A percentile compares a stretch with the other conserved stretches of the same genome.
phyloP scores from a whole-genome alignment of 2,888 invertebrate genomes.

The Leptinotarsa peninsularis region DNA sequence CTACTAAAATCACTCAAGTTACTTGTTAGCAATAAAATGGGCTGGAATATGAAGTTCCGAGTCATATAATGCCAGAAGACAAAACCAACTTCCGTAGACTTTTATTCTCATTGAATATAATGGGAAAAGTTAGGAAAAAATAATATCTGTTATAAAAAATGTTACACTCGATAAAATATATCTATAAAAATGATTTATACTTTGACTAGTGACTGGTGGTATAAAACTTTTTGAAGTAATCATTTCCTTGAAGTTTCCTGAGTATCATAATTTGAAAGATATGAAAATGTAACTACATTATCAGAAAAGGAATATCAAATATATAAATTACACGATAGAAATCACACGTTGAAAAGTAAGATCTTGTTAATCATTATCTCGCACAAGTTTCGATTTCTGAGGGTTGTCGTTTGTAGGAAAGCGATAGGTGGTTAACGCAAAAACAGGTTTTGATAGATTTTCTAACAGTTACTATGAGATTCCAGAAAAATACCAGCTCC shows the following conservation, averaged over 20 bases:
- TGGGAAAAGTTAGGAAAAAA: slow-evolving; percentile 1
- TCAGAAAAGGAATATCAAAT: too few relatives aligned
- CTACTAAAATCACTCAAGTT: not conserved
- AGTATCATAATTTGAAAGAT: too few relatives aligned
- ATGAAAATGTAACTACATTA: too few relatives aligned
- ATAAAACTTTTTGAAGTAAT: not conserved
- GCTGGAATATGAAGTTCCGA: not conserved
- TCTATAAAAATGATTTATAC: not conserved
- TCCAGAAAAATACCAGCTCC: too few relatives aligned
- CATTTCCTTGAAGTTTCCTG: not conserved
- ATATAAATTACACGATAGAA: too few relatives aligned
- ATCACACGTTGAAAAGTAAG: too few relatives aligned
- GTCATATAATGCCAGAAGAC: not conserved
- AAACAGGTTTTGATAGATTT: too few relatives aligned
- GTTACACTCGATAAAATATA: not conserved
- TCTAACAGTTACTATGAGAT: too few relatives aligned
- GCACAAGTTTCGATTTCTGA: too few relatives aligned
- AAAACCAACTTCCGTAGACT: not conserved
- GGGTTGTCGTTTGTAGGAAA: too few relatives aligned
- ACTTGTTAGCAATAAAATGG: not conserved
- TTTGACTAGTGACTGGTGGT: not conserved
- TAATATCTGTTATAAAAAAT: not conserved
- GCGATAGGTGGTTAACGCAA: too few relatives aligned
- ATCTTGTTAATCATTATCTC: too few relatives aligned
- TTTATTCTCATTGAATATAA: not conserved